These are phyloP conservation scores for Otocyon megalotis DNA, from an alignment of 2,113 vertebrate genomes.

Conservation along the genomic window DNA sequence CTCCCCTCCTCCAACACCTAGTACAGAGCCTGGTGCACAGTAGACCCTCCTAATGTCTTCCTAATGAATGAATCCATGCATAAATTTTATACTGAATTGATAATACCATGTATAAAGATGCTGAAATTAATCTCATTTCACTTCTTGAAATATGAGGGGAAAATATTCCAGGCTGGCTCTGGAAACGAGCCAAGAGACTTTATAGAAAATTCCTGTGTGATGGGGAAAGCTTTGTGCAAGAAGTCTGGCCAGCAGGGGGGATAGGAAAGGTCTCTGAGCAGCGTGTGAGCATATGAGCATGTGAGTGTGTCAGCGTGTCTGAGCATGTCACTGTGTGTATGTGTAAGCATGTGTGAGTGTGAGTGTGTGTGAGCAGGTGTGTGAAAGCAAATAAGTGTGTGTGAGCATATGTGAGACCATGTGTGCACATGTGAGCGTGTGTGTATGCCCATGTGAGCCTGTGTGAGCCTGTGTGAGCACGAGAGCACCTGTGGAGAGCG, in stretches of 20 bases:
- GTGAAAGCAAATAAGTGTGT: too few relatives aligned
- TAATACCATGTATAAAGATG: neutral
- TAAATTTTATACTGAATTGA: neutral
- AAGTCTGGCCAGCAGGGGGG: neutral
- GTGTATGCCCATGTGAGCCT: too few relatives aligned
- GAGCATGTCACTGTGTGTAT: too few relatives aligned
- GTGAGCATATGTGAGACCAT: too few relatives aligned
- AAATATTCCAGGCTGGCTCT: neutral
- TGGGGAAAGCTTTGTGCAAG: neutral
- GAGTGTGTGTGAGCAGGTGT: too few relatives aligned
- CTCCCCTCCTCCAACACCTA: accelerated
- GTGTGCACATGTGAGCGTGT: too few relatives aligned
- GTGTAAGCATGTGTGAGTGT: accelerated
- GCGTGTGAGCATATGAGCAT: neutral
- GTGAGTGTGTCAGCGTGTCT: too few relatives aligned
- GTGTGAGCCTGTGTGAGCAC: too few relatives aligned
- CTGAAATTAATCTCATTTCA: neutral
- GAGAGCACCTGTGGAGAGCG: accelerated
- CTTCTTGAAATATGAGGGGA: neutral
- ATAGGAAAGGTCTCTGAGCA: neutral
- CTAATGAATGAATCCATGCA: neutral
- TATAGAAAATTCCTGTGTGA: neutral
- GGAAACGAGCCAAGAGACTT: neutral
- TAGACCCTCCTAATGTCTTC: neutral
- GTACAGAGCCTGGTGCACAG: accelerated